Percentiles rank a stretch among this genome's conserved stretches.
Conservation (phyloP, 2,113 vertebrate species). For the Heliornis fulica region DNA sequence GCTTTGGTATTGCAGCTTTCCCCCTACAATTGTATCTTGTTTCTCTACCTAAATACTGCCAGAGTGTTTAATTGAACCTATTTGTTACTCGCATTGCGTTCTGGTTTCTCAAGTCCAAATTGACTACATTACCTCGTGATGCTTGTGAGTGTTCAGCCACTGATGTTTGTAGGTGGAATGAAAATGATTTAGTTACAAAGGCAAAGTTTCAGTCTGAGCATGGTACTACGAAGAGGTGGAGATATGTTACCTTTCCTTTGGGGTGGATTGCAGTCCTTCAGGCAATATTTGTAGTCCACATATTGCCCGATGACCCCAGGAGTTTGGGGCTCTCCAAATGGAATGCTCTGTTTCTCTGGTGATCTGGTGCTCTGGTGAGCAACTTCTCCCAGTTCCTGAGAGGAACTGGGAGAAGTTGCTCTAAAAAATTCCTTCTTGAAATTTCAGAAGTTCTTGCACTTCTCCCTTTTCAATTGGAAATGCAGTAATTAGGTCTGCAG, state of each 20-base stretch:
- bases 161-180: slow-evolving; percentile 58
- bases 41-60: not conserved
- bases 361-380: too few relatives aligned
- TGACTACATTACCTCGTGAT: slow-evolving; percentile 60
- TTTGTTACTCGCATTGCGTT: slow-evolving; percentile 29
- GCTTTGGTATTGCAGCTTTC: not conserved
- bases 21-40: not conserved
- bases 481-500: not conserved
- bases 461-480: not conserved
- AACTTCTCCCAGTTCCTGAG: too few relatives aligned
- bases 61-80: not conserved
- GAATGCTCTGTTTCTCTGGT: not conserved
- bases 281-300: not conserved
- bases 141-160: slow-evolving; percentile 28
- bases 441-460: not conserved
- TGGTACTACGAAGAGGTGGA: not conserved
- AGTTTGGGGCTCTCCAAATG: not conserved
- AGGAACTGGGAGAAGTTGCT: not conserved
- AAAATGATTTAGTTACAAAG: slow-evolving; percentile 39
- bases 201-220: slow-evolving; percentile 11
- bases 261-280: not conserved
- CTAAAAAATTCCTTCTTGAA: not conserved
- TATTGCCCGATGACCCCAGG: not conserved
- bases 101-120: slow-evolving; percentile 21
- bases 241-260: not conserved